Evolutionary conservation across 2,113 vertebrate genomes (phyloP).

Genomic region (Chlorodrepanis virens): DNA sequence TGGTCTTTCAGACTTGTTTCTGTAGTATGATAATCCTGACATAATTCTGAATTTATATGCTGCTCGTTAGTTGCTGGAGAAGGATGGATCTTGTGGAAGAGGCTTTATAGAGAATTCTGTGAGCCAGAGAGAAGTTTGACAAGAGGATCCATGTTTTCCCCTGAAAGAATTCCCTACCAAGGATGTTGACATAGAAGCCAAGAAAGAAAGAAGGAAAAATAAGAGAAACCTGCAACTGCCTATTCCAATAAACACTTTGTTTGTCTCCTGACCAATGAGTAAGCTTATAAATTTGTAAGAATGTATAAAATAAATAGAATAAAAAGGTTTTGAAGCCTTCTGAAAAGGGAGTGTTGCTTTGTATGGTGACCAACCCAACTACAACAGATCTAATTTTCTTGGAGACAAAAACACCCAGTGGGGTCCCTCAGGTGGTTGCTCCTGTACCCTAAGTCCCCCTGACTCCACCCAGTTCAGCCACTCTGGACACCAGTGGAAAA

Average conservation of each 20-base stretch:
- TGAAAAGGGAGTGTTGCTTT: background rate
- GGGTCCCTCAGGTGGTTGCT: background rate
- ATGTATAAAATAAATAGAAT: background rate
- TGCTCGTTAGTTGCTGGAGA: background rate
- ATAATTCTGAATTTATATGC: background rate
- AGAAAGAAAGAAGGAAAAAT: background rate
- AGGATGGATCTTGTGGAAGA: background rate
- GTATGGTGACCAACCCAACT: background rate
- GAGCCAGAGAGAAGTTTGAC: background rate
- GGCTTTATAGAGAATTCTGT: background rate
- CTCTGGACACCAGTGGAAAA: background rate
- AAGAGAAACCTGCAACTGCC: background rate
- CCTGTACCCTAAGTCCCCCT: fast-evolving
- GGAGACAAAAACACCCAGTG: background rate
- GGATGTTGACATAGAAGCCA: background rate
- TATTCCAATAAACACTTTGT: background rate
- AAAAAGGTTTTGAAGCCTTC: background rate
- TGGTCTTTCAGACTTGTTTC: background rate
- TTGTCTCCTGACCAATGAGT: background rate
- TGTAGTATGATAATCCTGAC: background rate
- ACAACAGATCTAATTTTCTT: background rate
- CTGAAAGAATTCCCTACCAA: background rate
- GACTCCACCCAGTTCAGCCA: background rate
- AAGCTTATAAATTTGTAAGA: background rate
- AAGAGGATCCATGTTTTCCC: background rate